Conservation (phyloP, 1,140 invertebrate genomes). For the Musca domestica region DNA sequence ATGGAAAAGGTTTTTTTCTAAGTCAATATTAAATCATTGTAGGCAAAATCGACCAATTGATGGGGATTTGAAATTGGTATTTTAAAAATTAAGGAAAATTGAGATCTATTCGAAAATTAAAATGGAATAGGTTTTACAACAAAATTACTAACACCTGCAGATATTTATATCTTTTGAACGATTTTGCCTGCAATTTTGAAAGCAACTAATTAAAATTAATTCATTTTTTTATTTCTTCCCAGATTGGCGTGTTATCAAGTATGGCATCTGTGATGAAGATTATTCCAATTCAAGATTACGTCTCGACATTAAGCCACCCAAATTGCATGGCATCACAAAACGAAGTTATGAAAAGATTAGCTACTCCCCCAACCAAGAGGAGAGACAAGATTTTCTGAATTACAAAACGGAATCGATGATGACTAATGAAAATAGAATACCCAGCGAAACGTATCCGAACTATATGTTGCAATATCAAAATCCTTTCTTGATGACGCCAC, state of each 20-base stretch:
- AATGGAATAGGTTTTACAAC: not conserved
- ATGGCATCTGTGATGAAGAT: conserved; percentile 47
- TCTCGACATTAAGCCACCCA: not conserved
- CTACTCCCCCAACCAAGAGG: not conserved
- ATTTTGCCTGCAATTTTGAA: no score
- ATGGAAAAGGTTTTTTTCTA: conserved; percentile 33
- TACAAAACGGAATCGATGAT: not conserved
- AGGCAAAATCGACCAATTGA: no score
- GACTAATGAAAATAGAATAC: not conserved
- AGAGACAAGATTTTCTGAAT: not conserved
- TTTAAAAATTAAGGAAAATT: not conserved
- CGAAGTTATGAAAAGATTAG: not conserved
- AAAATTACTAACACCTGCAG: no score
- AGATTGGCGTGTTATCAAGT: conserved; percentile 47
- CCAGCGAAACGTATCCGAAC: no score
- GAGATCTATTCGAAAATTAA: not conserved
- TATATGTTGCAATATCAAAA: not conserved
- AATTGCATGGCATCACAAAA: not conserved
- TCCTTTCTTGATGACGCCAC: not conserved
- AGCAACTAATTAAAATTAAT: no score
- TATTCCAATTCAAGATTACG: not conserved
- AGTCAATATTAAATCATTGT: no score
- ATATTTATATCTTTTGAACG: no score
- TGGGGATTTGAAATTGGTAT: no score
- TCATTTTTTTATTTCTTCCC: not conserved